Evolutionary conservation across 1,140 invertebrate species (phyloP).

Genomic region (Trichonephila clavipes): DNA sequence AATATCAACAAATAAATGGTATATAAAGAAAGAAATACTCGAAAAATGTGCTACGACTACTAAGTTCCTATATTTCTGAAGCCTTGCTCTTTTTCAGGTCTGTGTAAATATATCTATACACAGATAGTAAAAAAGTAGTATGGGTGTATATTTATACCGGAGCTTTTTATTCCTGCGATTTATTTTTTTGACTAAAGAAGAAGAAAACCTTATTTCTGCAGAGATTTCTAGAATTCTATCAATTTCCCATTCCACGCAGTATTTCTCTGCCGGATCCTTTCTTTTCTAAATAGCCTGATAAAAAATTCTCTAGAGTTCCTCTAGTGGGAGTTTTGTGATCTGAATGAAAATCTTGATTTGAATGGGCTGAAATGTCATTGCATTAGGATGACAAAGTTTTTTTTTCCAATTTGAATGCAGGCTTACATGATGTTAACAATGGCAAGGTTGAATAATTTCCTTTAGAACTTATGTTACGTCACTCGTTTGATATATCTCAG

Average conservation of each 20-base stretch:
- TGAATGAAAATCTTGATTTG: slow-evolving; percentile 27
- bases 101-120: neutral
- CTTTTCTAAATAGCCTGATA: neutral
- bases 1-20: slow-evolving; percentile 21
- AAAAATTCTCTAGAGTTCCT: slow-evolving; percentile 2
- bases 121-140: neutral
- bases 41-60: neutral
- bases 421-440: no score
- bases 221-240: slow-evolving; percentile 53
- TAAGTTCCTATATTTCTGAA: neutral
- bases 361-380: neutral
- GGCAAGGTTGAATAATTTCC: no score
- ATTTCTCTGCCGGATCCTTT: neutral
- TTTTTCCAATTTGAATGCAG: neutral
- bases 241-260: neutral
- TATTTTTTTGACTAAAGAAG: neutral
- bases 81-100: neutral
- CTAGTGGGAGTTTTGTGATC: neutral
- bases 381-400: neutral
- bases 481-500: no score
- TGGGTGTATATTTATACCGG: neutral
- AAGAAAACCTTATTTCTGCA: neutral
- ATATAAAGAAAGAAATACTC: slow-evolving; percentile 16
- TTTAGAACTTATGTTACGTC: no score
- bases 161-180: neutral